Base-by-base conservation (phyloP, 1,140 invertebrate genomes). In the Formica exsecta region DNA sequence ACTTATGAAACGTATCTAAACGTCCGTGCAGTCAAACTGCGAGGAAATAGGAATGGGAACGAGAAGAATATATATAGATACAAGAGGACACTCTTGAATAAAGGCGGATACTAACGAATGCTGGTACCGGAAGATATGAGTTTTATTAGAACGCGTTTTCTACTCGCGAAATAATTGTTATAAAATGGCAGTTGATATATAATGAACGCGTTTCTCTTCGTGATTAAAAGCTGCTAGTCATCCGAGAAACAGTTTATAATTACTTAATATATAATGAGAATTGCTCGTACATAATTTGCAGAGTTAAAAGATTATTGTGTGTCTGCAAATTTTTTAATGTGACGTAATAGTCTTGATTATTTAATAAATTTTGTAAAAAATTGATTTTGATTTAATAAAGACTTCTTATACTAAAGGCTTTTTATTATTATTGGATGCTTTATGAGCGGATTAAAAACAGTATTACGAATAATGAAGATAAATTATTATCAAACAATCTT, bases 1-100 rank as follows among this genome's bases (percentile, higher is more conserved):
- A 66, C 71, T 81, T 65, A 65, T 84, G 84, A 86, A 65, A 68
- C 87, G 84, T 89, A 76, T 81, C 87, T 76, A 76, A 89, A 89
- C 83, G 84, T 77, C 29, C 59, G 62, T 64, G 76, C 70, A 89
- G 87, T 86, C 86, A 87, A 83, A 83, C 29, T 83, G 68, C 38
- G 38, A 83, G 68, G 54, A 74, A 85, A 77, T 44, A 85, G 41
- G 73, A 79, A 36, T 22, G 59, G 32, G 4, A 85, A 54, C 16
- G 32, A 68, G 48, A 61, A 65, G 48, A n/a, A 32, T 41, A 32
- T 62, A 75, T 65, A 70, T 25, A 80, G 64, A 48, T 29, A 68
- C 38, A 57, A n/a, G 54, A 16, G 38, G n/a, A 44, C 13, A 83
- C 25, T 48, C 54, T 51, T 51, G 41, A 61, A 59, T 81, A 44